Conservation (phyloP, 2,888 invertebrate genomes). For the Coremacera marginata region DNA sequence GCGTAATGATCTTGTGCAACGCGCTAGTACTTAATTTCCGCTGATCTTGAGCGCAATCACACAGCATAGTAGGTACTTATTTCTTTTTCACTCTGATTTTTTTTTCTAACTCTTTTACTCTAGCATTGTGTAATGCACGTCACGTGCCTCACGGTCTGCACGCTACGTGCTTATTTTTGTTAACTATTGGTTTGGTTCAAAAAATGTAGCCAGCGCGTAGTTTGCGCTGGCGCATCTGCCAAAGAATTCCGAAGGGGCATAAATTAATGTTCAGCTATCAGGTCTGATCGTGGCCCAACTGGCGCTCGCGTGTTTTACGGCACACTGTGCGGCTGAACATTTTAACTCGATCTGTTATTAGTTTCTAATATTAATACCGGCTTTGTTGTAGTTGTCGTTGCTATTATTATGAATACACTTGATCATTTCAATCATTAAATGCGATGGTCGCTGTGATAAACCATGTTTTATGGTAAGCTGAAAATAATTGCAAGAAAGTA, state of each 20-base stretch:
- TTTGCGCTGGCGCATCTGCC: neutral
- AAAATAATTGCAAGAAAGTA: no score
- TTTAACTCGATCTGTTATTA: slow-evolving; percentile 6
- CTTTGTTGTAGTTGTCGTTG: neutral
- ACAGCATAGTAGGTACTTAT: neutral
- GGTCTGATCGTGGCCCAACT: slow-evolving; percentile 14
- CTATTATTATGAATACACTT: neutral
- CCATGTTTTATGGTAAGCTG: no score
- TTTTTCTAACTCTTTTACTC: neutral
- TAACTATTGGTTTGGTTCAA: neutral
- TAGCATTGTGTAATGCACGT: slow-evolving; percentile 3
- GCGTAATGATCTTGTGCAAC: neutral
- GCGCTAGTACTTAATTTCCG: slow-evolving; percentile 4
- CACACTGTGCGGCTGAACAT: neutral
- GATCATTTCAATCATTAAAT: neutral
- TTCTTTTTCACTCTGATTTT: neutral
- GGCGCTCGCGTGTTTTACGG: neutral
- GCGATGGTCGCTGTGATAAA: neutral
- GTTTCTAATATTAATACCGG: slow-evolving; percentile 15
- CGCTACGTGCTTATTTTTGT: slow-evolving; percentile 16
- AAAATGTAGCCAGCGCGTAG: neutral
- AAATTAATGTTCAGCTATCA: slow-evolving; percentile 23
- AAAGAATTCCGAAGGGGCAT: slow-evolving; percentile 16
- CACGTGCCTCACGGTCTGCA: slow-evolving; percentile 23
- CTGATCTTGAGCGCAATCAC: neutral